Conservation (phyloP, 2,113 vertebrate genomes). For the Raphicerus campestris region DNA sequence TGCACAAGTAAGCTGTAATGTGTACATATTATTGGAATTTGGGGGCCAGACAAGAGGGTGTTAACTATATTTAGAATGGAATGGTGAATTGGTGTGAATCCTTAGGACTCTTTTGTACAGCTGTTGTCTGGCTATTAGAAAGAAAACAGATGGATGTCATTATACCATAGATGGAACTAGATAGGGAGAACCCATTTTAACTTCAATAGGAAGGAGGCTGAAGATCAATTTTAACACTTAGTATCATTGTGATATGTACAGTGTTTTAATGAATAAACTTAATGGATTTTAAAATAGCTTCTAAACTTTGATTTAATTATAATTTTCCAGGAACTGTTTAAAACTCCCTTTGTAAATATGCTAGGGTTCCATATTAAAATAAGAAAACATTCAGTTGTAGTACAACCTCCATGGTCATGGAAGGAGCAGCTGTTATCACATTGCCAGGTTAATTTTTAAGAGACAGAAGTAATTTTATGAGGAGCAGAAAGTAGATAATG, state of each 20-base stretch:
- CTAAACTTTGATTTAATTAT: not conserved
- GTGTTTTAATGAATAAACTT: not conserved
- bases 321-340: slow-evolving; percentile 13
- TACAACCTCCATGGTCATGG: not conserved
- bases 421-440: not conserved
- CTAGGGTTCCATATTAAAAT: not conserved
- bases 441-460: not conserved
- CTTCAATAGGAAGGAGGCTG: not conserved
- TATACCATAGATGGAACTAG: not conserved
- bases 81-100: not conserved
- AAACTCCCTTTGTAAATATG: not conserved
- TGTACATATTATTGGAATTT: not conserved
- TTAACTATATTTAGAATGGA: not conserved
- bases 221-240: slow-evolving; percentile 2
- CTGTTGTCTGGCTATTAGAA: not conserved
- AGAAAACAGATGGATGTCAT: not conserved
- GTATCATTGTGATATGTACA: not conserved
- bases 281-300: slow-evolving; percentile 49
- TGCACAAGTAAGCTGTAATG: not conserved
- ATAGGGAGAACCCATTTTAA: not conserved
- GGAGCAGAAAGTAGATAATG: slow-evolving; percentile 7
- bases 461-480: not conserved
- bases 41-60: not conserved
- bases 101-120: not conserved
- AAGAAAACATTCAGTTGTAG: not conserved